Evolutionary conservation across 2,888 invertebrate species (phyloP).

Genomic region (Argynnis bischoffii): DNA sequence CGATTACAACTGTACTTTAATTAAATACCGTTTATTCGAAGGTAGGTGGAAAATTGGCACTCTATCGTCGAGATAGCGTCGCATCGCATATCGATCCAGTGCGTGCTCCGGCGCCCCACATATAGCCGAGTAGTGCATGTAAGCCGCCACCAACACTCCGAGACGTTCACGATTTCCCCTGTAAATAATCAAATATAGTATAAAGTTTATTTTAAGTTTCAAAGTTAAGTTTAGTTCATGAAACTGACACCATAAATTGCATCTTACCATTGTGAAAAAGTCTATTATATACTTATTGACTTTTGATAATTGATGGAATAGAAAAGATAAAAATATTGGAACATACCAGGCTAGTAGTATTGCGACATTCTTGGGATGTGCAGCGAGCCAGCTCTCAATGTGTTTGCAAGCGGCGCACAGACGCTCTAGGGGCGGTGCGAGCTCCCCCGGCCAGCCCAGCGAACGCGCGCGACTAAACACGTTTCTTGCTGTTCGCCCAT

Average conservation of each 20-base stretch:
- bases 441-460: conserved; percentile 91
- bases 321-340: neutral
- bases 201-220: no score
- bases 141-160: conserved; percentile 94
- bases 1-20: neutral
- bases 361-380: conserved; percentile 91
- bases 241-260: no score
- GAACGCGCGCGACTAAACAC: conserved; percentile 88
- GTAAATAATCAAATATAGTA: conserved; percentile 46
- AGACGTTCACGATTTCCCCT: conserved; percentile 93
- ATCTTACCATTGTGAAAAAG: no score
- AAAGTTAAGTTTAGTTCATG: no score
- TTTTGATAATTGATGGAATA: neutral
- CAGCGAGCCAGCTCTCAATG: conserved; percentile 95
- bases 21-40: conserved; percentile 70
- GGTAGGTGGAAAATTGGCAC: conserved; percentile 74
- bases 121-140: conserved; percentile 96
- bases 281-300: no score
- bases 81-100: conserved; percentile 96
- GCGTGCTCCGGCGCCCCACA: conserved; percentile 93
- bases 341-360: conserved; percentile 92
- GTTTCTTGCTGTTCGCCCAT: conserved; percentile 80
- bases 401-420: conserved; percentile 96
- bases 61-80: conserved; percentile 89
- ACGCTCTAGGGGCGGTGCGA: conserved; percentile 94